Percentiles rank a stretch among this genome's conserved stretches.
These are phyloP conservation scores for Hypanus sabinus DNA, from an alignment of 2,113 vertebrate genomes.

Conservation along the genomic window DNA sequence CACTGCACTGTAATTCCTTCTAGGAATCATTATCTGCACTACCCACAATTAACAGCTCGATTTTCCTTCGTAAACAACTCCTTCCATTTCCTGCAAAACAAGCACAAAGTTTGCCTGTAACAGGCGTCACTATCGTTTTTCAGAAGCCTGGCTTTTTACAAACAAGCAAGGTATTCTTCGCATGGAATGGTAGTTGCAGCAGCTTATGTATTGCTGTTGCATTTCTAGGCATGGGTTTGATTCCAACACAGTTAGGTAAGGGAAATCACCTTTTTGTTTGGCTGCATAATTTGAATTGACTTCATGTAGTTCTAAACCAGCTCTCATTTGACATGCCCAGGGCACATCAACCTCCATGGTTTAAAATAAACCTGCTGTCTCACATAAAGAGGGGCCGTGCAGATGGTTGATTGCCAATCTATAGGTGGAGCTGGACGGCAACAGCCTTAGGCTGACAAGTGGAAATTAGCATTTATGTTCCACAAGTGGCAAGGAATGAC, in stretches of 20 bases:
- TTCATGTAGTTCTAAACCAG: background rate
- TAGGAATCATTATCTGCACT: conserved; percentile 6
- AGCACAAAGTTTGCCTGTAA: conserved; percentile 6
- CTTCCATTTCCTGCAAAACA: conserved; percentile 25
- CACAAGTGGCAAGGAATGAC: background rate
- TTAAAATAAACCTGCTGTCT: background rate
- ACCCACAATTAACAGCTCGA: background rate
- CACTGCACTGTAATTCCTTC: background rate
- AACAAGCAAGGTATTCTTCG: background rate
- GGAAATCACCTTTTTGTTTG: background rate
- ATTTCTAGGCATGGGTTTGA: background rate
- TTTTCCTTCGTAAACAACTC: background rate
- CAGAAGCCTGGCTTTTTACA: conserved; percentile 13
- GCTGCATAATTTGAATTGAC: background rate
- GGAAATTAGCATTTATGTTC: background rate
- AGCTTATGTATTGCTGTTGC: background rate
- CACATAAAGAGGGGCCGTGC: background rate
- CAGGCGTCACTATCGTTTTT: background rate
- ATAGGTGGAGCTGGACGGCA: background rate
- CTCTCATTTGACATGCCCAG: background rate
- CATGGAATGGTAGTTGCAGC: background rate
- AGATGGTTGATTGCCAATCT: background rate
- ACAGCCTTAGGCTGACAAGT: background rate
- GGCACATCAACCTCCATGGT: background rate
- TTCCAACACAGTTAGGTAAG: background rate